phyloP scores from a whole-genome alignment of 2,888 invertebrate genomes.

The Epinotia bilunana region DNA sequence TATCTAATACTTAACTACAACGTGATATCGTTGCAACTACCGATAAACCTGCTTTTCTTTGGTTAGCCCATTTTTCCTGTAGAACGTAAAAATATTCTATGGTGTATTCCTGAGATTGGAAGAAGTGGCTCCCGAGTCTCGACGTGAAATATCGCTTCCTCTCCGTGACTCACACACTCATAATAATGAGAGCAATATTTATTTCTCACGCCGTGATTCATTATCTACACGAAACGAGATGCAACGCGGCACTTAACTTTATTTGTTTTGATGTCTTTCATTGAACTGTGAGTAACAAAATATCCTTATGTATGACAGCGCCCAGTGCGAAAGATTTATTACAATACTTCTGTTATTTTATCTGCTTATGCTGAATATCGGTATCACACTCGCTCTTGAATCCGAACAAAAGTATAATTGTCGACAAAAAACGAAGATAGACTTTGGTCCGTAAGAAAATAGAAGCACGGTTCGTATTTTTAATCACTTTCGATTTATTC shows the following conservation, averaged over 20 bases:
- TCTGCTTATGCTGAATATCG: neutral
- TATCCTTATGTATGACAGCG: conserved; percentile 43
- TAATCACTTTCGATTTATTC: too few species aligned
- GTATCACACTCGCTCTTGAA: neutral
- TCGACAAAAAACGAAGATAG: neutral
- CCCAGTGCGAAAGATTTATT: conserved; percentile 61
- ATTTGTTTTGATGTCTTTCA: conserved; percentile 74
- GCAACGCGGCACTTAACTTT: conserved; percentile 66
- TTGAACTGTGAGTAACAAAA: conserved; percentile 69
- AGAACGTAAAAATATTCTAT: conserved; percentile 9
- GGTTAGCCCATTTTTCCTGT: neutral
- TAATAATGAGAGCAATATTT: conserved; percentile 77
- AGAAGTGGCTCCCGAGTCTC: conserved; percentile 16
- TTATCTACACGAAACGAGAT: conserved; percentile 66
- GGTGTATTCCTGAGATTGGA: conserved; percentile 21
- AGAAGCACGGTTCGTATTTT: neutral
- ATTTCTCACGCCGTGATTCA: conserved; percentile 83
- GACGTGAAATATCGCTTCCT: conserved; percentile 60
- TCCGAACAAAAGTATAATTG: neutral
- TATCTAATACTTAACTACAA: too few species aligned
- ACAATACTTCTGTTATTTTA: neutral
- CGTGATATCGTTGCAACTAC: neutral
- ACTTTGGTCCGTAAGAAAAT: conserved; percentile 33
- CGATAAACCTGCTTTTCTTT: neutral
- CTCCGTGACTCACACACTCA: conserved; percentile 69